phyloP scores from a whole-genome alignment of 1,140 invertebrate genomes.

The Aphaenogaster floridana region DNA sequence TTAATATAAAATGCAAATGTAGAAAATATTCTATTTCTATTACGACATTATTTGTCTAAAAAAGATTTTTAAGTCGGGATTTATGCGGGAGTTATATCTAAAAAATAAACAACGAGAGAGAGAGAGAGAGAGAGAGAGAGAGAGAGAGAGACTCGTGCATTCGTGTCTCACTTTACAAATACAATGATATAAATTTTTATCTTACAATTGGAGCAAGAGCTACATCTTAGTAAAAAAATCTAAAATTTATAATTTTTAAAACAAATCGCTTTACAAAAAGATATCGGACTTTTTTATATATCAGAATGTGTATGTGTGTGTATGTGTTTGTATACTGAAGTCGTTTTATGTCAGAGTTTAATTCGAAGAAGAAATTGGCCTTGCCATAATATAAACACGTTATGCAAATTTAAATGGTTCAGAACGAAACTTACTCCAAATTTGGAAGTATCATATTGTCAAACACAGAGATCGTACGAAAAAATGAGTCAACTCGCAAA shows the following conservation, averaged over 20 bases:
- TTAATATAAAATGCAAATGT: neutral
- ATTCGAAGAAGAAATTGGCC: neutral
- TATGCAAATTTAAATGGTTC: neutral
- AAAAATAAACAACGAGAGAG: neutral
- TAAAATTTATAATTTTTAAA: neutral
- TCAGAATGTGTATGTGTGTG: neutral
- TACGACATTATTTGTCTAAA: neutral
- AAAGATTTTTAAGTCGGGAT: neutral
- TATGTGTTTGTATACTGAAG: neutral
- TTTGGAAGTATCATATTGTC: neutral
- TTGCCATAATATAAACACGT: neutral
- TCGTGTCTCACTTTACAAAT: neutral
- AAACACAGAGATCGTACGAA: neutral
- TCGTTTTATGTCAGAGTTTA: neutral
- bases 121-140: no score
- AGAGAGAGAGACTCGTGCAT: no score
- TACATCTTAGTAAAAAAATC: neutral
- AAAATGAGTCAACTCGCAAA: neutral
- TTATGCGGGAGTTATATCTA: neutral
- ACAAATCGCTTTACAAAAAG: neutral
- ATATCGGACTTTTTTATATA: constrained; percentile 3
- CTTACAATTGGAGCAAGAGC: neutral
- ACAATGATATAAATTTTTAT: neutral
- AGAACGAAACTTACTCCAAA: neutral
- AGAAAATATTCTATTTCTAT: neutral